Conservation (phyloP, 2,888 invertebrate species). For the Drosophila dives region DNA sequence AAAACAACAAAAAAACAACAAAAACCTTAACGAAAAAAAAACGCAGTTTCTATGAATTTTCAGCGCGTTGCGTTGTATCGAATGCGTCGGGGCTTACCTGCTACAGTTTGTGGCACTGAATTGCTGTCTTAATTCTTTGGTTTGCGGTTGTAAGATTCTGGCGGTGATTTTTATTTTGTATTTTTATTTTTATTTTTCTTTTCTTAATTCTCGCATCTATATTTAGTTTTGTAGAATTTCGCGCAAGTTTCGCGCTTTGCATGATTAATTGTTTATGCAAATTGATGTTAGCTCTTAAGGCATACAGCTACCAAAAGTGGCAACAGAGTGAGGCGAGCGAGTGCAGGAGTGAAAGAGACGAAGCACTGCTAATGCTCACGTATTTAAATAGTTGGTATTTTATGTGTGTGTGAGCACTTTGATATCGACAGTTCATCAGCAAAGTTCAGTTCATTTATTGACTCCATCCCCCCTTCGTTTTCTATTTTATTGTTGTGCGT, state of each 20-base stretch:
- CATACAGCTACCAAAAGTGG: neutral
- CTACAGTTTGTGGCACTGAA: constrained; percentile 45
- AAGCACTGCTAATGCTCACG: neutral
- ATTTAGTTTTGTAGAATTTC: constrained; percentile 68
- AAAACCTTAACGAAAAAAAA: neutral
- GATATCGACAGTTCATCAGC: constrained; percentile 35
- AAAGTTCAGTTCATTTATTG: constrained; percentile 50
- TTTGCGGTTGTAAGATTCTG: constrained; percentile 41
- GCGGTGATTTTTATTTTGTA: constrained; percentile 12
- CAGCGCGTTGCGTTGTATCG: constrained; percentile 20
- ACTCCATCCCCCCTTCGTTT: constrained; percentile 47
- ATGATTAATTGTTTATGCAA: constrained; percentile 79
- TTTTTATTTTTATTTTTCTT: neutral
- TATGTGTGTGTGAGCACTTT: constrained; percentile 20
- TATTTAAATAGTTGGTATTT: constrained; percentile 1
- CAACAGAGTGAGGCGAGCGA: neutral
- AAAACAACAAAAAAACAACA: neutral
- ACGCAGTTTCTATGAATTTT: constrained; percentile 50
- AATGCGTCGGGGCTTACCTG: constrained; percentile 38
- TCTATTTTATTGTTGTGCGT: constrained; percentile 20
- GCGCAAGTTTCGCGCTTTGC: constrained; percentile 74
- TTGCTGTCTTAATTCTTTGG: constrained; percentile 36
- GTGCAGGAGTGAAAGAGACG: neutral
- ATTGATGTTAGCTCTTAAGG: constrained; percentile 65
- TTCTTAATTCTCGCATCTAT: constrained; percentile 46